Evolutionary conservation across 2,888 invertebrate genomes (phyloP).

Genomic region (Acanthosepion esculentum): DNA sequence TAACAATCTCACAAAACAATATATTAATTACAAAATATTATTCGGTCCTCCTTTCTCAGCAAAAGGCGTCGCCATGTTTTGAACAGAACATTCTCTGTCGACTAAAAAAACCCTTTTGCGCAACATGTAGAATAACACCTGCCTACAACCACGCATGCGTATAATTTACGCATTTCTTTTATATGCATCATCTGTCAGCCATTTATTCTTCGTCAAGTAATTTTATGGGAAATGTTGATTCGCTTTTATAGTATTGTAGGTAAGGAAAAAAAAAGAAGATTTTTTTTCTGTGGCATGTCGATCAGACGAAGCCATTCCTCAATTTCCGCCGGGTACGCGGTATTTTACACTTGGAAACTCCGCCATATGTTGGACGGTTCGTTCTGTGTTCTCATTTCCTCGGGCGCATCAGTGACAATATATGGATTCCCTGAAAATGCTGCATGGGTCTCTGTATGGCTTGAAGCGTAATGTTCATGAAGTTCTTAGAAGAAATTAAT

Average conservation of each 20-base stretch:
- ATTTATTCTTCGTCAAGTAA: neutral
- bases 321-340: neutral
- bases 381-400: neutral
- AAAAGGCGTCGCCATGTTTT: too few relatives aligned
- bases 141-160: neutral
- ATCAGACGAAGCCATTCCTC: neutral
- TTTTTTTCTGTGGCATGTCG: neutral
- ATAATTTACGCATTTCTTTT: neutral
- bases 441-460: too few relatives aligned
- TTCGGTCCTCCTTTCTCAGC: too few relatives aligned
- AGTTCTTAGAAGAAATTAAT: too few relatives aligned
- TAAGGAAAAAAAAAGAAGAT: neutral
- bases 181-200: neutral
- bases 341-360: neutral
- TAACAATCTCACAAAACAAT: too few relatives aligned
- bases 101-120: too few relatives aligned
- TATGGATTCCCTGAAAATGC: neutral
- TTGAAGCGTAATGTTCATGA: too few relatives aligned
- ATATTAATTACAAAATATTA: too few relatives aligned
- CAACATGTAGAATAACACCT: too few relatives aligned
- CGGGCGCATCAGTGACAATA: neutral
- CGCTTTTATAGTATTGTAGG: neutral
- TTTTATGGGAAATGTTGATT: neutral
- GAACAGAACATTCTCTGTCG: too few relatives aligned
- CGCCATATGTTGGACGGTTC: neutral